Evolutionary conservation across 2,797 vertebrate genomes (phyloP).

Genomic region (Sebastes hubbsi): DNA sequence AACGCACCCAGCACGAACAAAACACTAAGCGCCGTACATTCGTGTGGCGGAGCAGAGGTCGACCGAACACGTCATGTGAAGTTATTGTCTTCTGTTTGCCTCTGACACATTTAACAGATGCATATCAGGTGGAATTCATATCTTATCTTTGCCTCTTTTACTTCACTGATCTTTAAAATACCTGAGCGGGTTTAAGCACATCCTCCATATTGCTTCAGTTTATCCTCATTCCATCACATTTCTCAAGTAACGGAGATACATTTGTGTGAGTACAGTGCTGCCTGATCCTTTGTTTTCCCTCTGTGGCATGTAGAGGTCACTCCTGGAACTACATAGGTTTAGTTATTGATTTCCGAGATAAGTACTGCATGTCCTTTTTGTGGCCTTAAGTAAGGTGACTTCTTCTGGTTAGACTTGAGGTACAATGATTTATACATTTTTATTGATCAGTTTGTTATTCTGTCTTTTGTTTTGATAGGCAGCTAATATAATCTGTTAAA

Average conservation of each 20-base stretch:
- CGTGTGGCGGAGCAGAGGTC: slow-evolving; percentile 23
- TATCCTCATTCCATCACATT: slow-evolving; percentile 39
- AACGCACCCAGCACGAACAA: neutral
- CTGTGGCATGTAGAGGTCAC: slow-evolving; percentile 22
- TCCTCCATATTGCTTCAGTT: slow-evolving; percentile 22
- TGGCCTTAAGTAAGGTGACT: neutral
- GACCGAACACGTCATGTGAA: slow-evolving; percentile 10
- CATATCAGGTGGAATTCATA: slow-evolving; percentile 19
- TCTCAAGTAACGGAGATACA: slow-evolving; percentile 17
- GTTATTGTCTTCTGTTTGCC: slow-evolving; percentile 28
- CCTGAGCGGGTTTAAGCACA: slow-evolving; percentile 27
- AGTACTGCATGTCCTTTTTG: slow-evolving; percentile 1
- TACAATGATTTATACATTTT: neutral
- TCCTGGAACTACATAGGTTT: neutral
- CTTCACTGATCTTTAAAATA: slow-evolving; percentile 11
- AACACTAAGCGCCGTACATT: slow-evolving; percentile 1
- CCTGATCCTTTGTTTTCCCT: slow-evolving; percentile 26
- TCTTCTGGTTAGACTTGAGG: neutral
- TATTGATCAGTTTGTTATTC: neutral
- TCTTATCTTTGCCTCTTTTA: slow-evolving; percentile 37
- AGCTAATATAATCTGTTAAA: neutral
- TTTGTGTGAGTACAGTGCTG: neutral
- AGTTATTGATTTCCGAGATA: slow-evolving; percentile 46
- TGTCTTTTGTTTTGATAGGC: neutral
- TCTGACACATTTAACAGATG: slow-evolving; percentile 52